Evolutionary conservation across 2,888 invertebrate genomes (phyloP).

Genomic region (Thereva nobilitata): DNA sequence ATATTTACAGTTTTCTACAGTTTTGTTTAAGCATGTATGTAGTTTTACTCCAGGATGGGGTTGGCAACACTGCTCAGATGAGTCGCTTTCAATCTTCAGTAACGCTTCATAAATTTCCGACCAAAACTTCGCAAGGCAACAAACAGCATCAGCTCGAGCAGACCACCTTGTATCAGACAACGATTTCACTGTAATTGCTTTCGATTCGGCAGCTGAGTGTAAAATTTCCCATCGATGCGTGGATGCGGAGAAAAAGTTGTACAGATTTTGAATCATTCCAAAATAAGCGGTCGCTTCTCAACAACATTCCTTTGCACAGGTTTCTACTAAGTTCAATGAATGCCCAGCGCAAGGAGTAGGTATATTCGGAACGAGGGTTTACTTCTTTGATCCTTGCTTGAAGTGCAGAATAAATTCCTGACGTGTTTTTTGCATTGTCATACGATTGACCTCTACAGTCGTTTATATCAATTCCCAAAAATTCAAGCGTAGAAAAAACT

Average conservation of each 20-base stretch:
- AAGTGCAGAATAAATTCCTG: slow-evolving; percentile 45
- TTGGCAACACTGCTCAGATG: no score
- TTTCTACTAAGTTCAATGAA: slow-evolving; percentile 47
- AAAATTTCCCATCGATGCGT: no score
- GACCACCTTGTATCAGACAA: no score
- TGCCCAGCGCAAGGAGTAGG: slow-evolving; percentile 49
- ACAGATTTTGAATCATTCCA: slow-evolving; percentile 32
- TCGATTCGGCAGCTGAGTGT: no score
- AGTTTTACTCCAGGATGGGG: no score
- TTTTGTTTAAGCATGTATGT: no score
- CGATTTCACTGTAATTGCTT: no score
- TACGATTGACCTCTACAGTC: slow-evolving; percentile 36
- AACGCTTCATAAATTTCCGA: no score
- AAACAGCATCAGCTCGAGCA: no score
- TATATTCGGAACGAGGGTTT: slow-evolving; percentile 47
- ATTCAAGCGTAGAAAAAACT: slow-evolving; percentile 41
- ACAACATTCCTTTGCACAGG: slow-evolving; percentile 32
- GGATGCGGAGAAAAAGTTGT: slow-evolving; percentile 22
- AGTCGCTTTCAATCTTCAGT: no score
- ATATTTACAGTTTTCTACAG: no score
- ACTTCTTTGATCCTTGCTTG: slow-evolving; percentile 39
- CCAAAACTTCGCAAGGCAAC: no score
- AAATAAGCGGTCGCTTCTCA: slow-evolving; percentile 28
- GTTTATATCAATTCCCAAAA: slow-evolving; percentile 11
- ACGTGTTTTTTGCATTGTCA: slow-evolving; percentile 47